These are phyloP conservation scores for Fratercula arctica DNA, from an alignment of 2,797 vertebrate species.

Conservation along the genomic window DNA sequence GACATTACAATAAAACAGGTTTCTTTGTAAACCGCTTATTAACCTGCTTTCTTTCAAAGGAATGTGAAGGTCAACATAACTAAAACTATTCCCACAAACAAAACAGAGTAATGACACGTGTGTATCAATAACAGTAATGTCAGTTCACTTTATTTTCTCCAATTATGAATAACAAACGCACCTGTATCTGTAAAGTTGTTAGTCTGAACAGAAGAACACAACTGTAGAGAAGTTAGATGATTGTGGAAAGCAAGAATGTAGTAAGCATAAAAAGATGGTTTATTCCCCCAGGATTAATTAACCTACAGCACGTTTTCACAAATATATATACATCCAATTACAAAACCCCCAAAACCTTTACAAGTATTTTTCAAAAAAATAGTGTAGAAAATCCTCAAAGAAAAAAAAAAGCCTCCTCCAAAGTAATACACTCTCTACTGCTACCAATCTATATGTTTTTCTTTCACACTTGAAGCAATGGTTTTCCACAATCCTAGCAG, in stretches of 20 bases:
- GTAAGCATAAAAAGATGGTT: not conserved
- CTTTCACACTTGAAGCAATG: not conserved
- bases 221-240: not conserved
- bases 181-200: not conserved
- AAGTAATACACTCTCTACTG: not conserved
- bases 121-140: not conserved
- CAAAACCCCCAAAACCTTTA: rapidly evolving
- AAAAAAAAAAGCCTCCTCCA: not conserved
- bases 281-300: not conserved
- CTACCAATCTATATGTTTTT: not conserved
- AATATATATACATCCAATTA: not conserved
- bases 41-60: not conserved
- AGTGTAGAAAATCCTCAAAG: not conserved
- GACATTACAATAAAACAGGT: not conserved
- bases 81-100: not conserved
- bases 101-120: not conserved
- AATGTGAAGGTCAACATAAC: not conserved
- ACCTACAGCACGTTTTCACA: not conserved
- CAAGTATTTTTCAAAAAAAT: not conserved
- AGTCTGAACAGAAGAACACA: not conserved
- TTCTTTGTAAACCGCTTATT: not conserved
- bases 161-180: not conserved
- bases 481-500: not conserved
- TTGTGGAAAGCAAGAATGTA: not conserved
- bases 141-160: not conserved